A percentile compares a stretch with the other conserved stretches of the same genome.
Conservation (phyloP, 2,888 invertebrate genomes). For the Hyposoter didymator region DNA sequence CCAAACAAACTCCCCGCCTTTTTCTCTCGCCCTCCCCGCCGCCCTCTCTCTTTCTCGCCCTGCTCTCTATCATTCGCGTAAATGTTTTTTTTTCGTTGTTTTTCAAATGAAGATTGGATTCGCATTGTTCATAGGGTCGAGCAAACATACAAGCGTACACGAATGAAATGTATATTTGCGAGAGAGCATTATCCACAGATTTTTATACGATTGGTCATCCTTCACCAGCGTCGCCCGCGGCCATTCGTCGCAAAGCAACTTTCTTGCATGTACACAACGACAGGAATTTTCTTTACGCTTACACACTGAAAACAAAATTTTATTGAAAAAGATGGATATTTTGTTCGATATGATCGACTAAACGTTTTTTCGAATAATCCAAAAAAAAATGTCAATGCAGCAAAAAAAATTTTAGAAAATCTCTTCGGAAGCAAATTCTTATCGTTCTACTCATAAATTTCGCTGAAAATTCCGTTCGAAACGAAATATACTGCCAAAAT, state of each 20-base stretch:
- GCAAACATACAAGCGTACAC: neutral
- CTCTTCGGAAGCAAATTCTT: no score
- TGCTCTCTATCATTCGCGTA: neutral
- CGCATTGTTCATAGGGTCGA: slow-evolving; percentile 11
- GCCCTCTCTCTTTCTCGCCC: neutral
- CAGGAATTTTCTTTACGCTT: no score
- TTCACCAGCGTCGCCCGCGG: neutral
- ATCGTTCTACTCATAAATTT: no score
- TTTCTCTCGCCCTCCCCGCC: neutral
- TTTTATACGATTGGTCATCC: neutral
- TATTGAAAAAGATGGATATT: no score
- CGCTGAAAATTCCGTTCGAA: no score
- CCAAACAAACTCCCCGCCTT: neutral
- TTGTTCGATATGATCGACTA: no score
- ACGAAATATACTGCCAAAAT: no score
- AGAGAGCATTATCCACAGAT: neutral
- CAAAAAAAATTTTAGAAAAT: no score
- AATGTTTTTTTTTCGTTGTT: slow-evolving; percentile 25
- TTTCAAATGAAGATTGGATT: neutral
- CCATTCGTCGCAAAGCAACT: neutral
- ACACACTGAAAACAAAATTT: no score
- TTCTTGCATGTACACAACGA: no score
- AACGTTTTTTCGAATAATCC: no score
- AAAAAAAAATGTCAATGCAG: no score
- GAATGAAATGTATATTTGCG: neutral